phyloP scores from a whole-genome alignment of 2,113 vertebrate genomes.

The Lota lota region DNA sequence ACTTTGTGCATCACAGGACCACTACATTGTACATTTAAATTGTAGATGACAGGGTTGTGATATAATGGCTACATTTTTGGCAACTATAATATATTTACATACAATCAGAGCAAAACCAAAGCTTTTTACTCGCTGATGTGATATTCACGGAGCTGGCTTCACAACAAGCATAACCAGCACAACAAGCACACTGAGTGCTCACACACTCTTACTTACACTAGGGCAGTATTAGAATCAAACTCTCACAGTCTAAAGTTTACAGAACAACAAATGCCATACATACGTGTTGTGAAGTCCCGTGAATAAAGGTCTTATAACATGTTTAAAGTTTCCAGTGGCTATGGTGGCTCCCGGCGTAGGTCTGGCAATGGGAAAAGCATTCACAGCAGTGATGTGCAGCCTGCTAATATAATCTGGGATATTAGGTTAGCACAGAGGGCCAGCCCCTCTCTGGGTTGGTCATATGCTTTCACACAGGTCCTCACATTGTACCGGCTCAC shows the following conservation, averaged over 20 bases:
- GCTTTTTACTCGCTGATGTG: no score
- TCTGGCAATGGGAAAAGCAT: slow-evolving; percentile 11
- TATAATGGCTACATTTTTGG: no score
- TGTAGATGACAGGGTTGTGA: no score
- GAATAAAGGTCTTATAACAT: slow-evolving; percentile 27
- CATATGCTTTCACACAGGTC: slow-evolving; percentile 47
- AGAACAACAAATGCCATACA: neutral
- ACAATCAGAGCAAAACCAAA: no score
- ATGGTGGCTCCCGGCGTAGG: neutral
- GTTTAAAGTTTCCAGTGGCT: slow-evolving; percentile 13
- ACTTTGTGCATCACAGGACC: no score
- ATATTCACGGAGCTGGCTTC: no score
- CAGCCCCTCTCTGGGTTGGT: slow-evolving; percentile 50
- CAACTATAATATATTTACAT: no score
- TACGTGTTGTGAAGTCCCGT: neutral
- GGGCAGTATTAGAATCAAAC: neutral
- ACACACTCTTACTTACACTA: no score
- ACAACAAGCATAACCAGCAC: no score
- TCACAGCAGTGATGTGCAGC: slow-evolving; percentile 12
- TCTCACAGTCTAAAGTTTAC: neutral
- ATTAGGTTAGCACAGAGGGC: slow-evolving; percentile 54
- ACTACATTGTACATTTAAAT: no score
- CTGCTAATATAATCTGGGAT: slow-evolving; percentile 40
- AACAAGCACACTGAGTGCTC: no score
- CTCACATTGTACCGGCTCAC: slow-evolving; percentile 35